Conservation (phyloP, 2,888 invertebrate species). For the Lycaena phlaeas region DNA sequence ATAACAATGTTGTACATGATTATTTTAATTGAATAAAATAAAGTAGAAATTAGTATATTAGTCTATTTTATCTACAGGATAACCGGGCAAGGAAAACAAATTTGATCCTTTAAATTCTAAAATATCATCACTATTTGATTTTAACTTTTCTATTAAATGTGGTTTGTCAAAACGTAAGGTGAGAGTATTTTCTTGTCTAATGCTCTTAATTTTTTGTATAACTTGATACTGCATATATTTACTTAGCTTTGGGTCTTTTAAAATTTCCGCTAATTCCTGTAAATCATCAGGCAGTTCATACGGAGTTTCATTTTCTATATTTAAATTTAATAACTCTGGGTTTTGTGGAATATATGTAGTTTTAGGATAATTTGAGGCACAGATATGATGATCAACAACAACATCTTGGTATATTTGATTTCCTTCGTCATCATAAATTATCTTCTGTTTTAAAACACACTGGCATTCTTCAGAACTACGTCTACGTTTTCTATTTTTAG, state of each 20-base stretch:
- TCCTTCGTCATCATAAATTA: slow-evolving; percentile 55
- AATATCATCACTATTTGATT: slow-evolving; percentile 38
- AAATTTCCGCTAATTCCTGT: slow-evolving; percentile 29
- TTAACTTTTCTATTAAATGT: slow-evolving; percentile 38
- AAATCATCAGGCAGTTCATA: slow-evolving; percentile 36
- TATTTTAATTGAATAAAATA: too few relatives aligned
- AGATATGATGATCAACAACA: slow-evolving; percentile 38
- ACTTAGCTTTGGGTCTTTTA: slow-evolving; percentile 33
- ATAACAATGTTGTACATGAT: too few relatives aligned
- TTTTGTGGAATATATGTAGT: slow-evolving; percentile 7
- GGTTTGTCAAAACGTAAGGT: slow-evolving; percentile 41
- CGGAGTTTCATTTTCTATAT: slow-evolving; percentile 33
- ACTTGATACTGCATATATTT: slow-evolving; percentile 34
- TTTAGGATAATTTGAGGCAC: slow-evolving; percentile 28
- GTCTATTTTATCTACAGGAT: slow-evolving; percentile 24
- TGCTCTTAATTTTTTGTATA: slow-evolving; percentile 36
- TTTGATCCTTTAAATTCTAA: slow-evolving; percentile 52
- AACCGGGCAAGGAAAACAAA: slow-evolving; percentile 41
- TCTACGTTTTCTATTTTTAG: slow-evolving; percentile 15
- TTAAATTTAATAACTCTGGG: slow-evolving; percentile 22
- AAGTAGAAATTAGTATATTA: too few relatives aligned
- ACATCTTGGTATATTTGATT: slow-evolving; percentile 28
- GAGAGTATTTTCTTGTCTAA: slow-evolving; percentile 35
- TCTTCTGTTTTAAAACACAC: slow-evolving; percentile 44
- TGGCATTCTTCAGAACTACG: slow-evolving; percentile 27